A percentile compares a stretch with the other conserved stretches of the same genome.
Evolutionary conservation across 1,140 invertebrate species (phyloP).

Genomic region (Acromyrmex heyeri): DNA sequence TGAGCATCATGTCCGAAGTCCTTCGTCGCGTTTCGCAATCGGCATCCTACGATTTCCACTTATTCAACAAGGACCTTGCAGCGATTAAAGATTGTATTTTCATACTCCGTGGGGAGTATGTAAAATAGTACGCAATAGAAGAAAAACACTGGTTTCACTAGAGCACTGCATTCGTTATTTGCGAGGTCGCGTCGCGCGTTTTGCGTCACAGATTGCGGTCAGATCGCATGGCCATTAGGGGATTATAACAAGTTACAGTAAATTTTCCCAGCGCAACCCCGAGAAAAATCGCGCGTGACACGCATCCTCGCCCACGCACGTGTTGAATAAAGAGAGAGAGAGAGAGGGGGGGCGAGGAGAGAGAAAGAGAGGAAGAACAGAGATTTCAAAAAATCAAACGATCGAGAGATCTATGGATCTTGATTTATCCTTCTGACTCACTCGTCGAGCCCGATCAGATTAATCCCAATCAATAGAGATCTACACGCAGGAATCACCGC

Average conservation of each 20-base stretch:
- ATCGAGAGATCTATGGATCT: background rate
- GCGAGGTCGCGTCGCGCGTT: conserved; percentile 5
- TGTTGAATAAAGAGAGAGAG: background rate
- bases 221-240: background rate
- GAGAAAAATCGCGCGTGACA: conserved; percentile 35
- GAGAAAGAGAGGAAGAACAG: background rate
- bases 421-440: conserved; percentile 19
- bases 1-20: background rate
- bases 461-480: conserved; percentile 4
- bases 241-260: background rate
- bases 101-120: background rate
- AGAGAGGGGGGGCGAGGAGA: background rate
- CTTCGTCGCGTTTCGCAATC: background rate
- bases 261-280: background rate
- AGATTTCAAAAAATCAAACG: background rate
- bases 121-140: background rate
- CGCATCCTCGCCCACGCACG: conserved; percentile 41
- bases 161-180: conserved; percentile 12
- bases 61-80: background rate
- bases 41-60: background rate
- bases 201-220: conserved; percentile 44
- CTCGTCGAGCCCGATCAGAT: background rate
- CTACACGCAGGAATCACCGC: background rate
- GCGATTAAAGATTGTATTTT: background rate
- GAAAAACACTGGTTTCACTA: conserved; percentile 4